Evolutionary conservation across 2,888 invertebrate species (phyloP), one percentile per base, ranked within the genome.

Genomic region (Dicycla oo): DNA sequence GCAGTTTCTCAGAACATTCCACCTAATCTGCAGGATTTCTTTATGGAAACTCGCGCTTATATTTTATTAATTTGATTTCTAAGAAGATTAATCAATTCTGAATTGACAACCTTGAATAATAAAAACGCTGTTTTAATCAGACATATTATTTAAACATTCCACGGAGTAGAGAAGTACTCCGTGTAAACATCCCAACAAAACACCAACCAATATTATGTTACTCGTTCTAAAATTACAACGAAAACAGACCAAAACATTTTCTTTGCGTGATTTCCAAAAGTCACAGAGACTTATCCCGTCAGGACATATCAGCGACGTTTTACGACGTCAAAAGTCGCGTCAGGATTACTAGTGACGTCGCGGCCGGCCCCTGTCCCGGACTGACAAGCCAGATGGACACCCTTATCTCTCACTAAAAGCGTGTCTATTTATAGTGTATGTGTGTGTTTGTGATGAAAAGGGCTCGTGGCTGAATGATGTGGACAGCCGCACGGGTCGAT

Each of bases 361-460:
- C 78, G 86, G 83, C 84, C 75, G 82, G 81, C 84, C 86, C 81
- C 82, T 86, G 87, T 88, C 88, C 83, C 66, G 65, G 69, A 80
- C 81, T 85, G 86, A 87, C 88, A 83, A 67, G 77, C 73, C 66
- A 73, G 82, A 88, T 88, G 88, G 89, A 88, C 89, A 87, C 85
- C 86, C 84, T 86, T 83, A 87, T 86, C 88, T 84, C 81, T 82
- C 73, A 78, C 81, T 86, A 84, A 86, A 85, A 82, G 87, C 80
- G 62, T 79, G 74, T 77, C 80, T 85, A 84, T 83, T 81, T 85
- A 70, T 85, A 73, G 66, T 73, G 65, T 49, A 38, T 38, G 38
- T 38, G 38, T 38, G 38, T 38, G 38, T 38, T 38, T 6, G 38
- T 38, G 8, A 38, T 38, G 38, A 34, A 34, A 34, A 6, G 34